Percentiles rank a stretch among this genome's conserved stretches.
Conservation (phyloP, 30 jellyfish, hydroid and myxozoan species). For the Cassiopea andromeda region DNA sequence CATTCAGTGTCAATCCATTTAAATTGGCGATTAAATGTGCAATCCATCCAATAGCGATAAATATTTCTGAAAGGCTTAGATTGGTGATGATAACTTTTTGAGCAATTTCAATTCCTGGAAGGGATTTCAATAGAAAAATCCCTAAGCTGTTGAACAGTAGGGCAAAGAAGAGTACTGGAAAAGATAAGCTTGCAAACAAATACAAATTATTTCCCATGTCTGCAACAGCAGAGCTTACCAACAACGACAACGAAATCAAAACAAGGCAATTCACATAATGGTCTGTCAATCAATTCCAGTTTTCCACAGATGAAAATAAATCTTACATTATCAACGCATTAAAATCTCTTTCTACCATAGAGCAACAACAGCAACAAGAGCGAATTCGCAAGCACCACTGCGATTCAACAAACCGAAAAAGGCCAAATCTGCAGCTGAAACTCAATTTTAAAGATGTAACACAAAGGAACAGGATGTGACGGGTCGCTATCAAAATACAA, state of each 20-base stretch:
- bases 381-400: too few species aligned
- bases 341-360: too few species aligned
- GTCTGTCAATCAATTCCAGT: too few species aligned
- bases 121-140: constrained; percentile 6
- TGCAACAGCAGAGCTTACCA: not conserved
- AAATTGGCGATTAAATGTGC: constrained; percentile 18
- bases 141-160: constrained; percentile 48
- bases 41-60: constrained; percentile 58
- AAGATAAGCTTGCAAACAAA: not conserved
- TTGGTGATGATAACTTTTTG: constrained; percentile 40
- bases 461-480: not conserved
- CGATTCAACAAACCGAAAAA: too few species aligned
- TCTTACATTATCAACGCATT: too few species aligned
- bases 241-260: not conserved
- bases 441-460: not conserved
- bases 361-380: too few species aligned
- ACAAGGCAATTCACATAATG: not conserved
- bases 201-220: not conserved
- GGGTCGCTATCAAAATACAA: not conserved
- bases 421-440: not conserved
- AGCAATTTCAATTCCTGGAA: constrained; percentile 4
- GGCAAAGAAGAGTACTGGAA: constrained; percentile 3
- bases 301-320: too few species aligned
- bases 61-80: constrained; percentile 47
- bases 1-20: constrained; percentile 21